Evolutionary conservation across 2,888 invertebrate genomes (phyloP), one percentile per base, ranked within the genome.

Genomic region (Ypsolopha scabrella): DNA sequence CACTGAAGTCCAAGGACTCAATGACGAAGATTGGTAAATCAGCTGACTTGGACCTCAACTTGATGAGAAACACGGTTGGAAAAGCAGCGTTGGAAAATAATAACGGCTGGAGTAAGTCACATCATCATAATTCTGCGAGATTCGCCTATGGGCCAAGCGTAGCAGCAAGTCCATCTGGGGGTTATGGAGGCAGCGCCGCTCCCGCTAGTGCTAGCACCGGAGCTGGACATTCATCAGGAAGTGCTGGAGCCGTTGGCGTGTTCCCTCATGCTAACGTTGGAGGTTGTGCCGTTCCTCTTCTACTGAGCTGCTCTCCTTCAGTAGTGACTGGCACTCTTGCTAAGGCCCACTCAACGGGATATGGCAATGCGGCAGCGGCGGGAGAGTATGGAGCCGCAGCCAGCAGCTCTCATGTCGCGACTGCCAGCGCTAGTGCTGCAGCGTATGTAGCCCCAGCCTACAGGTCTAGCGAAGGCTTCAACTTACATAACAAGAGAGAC

Each of bases 221-320:
- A 14, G 51, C 14, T 44, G 43, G 34, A n/a, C 10, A 24, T 34
- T 9, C 51, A 6, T 7, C 44, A 6, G 35, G 34, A 24, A 9
- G 13, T n/a, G 39, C 57, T 38, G 60, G 68, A 3, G 75, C 79
- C 2, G 70, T 81, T 9, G 81, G 83, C 2, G 59, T 83, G 37
- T 85, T 82, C 60, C 81, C 82, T 1, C 73, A 72, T 48, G 79
- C 80, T n/a, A 76, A 75, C 51, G 62, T 71, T 8, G 75, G 78
- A n/a, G 65, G 72, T 13, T 85, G 83, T 52, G 80, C 72, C 7
- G 77, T 86, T 37, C 86, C 86, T 2, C 58, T 86, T 49, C 62
- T 86, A 35, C 60, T 87, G 43, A 85, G 85, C 60, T 87, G 85
- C 59, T 78, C 78, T 0, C 86, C 86, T 1, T 74, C 75, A 0